Conservation (phyloP, 2,797 vertebrate species). For the Heliangelus exortis region DNA sequence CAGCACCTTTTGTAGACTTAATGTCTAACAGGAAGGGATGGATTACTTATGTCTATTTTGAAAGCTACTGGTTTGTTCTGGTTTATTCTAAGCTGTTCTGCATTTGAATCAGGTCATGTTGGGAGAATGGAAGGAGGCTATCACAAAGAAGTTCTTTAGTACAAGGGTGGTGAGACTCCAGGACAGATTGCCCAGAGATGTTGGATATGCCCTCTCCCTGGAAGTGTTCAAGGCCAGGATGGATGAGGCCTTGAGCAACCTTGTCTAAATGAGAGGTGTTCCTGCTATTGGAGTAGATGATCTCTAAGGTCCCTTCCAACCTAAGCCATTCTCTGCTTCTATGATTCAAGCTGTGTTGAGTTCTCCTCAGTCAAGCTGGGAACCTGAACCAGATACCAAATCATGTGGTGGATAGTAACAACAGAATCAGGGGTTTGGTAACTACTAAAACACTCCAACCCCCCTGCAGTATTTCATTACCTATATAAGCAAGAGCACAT, state of each 20-base stretch:
- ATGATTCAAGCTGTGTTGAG: not conserved
- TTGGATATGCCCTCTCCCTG: too few species aligned
- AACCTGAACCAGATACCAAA: not conserved
- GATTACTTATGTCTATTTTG: not conserved
- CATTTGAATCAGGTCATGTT: not conserved
- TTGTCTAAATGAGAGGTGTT: too few species aligned
- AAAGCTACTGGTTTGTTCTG: not conserved
- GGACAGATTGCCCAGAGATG: too few species aligned
- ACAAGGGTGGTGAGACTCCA: too few species aligned
- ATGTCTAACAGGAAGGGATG: not conserved
- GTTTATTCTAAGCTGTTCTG: not conserved
- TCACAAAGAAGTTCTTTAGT: too few species aligned
- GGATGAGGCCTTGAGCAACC: too few species aligned
- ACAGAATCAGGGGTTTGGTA: not conserved
- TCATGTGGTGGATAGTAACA: not conserved
- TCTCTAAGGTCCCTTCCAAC: too few species aligned
- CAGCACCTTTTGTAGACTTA: not conserved
- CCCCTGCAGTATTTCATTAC: not conserved
- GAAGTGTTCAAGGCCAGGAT: too few species aligned
- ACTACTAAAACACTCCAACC: not conserved
- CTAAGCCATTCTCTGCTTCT: too few species aligned
- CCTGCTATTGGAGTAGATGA: too few species aligned
- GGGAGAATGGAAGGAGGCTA: not conserved
- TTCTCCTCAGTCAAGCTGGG: not conserved
- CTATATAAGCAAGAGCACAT: not conserved